These are phyloP conservation scores for Mesorhabditis spiculigera DNA, from an alignment of 2,888 invertebrate species.

Conservation along the genomic window DNA sequence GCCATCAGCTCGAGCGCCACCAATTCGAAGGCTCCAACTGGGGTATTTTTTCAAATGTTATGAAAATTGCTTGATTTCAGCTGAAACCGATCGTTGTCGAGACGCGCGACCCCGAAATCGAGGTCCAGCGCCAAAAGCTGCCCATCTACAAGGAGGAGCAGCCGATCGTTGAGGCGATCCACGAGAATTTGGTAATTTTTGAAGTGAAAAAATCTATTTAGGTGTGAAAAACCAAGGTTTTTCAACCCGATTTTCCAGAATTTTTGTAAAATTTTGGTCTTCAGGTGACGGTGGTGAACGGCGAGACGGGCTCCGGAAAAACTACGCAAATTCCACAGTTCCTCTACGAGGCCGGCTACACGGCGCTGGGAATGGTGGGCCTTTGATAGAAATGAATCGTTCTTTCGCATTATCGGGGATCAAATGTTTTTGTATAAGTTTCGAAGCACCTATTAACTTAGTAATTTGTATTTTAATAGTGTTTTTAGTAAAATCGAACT, in stretches of 20 bases:
- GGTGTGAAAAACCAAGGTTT: neutral
- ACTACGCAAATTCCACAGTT: constrained; percentile 99
- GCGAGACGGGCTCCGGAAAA: constrained; percentile 94
- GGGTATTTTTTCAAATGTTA: neutral
- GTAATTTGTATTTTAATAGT: no score
- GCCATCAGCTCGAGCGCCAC: neutral
- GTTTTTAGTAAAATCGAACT: no score
- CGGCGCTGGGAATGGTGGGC: constrained; percentile 61
- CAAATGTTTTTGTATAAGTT: no score
- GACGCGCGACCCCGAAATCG: constrained; percentile 23
- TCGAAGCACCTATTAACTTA: no score
- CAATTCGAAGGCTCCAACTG: constrained; percentile 9
- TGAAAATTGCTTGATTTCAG: constrained; percentile 14
- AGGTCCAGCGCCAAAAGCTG: constrained; percentile 61
- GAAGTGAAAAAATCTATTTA: neutral
- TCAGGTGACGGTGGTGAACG: constrained; percentile 72
- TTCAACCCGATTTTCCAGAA: neutral
- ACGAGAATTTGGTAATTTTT: constrained; percentile 72
- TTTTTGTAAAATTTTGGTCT: constrained; percentile 18
- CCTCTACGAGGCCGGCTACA: constrained; percentile 89
- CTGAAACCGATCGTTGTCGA: constrained; percentile 23
- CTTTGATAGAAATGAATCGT: no score
- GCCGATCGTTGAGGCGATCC: constrained; percentile 85
- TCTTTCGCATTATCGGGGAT: no score
- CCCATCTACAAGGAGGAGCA: constrained; percentile 79